Evolutionary conservation across 2,797 vertebrate genomes (phyloP).

Genomic region (Danio kyathit): DNA sequence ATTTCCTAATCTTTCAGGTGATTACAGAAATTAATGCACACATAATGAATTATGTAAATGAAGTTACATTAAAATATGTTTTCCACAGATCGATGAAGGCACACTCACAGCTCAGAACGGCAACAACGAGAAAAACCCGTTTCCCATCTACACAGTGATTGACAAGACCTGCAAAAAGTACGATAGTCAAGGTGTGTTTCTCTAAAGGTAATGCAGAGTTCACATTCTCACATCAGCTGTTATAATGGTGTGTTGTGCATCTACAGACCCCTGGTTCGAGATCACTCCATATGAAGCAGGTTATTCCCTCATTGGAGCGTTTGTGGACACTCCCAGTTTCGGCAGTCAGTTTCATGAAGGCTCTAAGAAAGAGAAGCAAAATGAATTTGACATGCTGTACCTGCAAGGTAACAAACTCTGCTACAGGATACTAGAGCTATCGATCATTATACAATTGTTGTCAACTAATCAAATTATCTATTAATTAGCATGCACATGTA

Average conservation of each 20-base stretch:
- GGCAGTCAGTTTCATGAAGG: slow-evolving; percentile 21
- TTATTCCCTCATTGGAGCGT: slow-evolving; percentile 6
- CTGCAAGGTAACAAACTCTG: slow-evolving; percentile 39
- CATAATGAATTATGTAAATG: too few species aligned
- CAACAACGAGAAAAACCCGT: slow-evolving; percentile 12
- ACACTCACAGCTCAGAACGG: neutral
- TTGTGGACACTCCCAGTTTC: neutral
- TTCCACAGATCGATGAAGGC: slow-evolving; percentile 14
- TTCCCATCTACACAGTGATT: slow-evolving; percentile 30
- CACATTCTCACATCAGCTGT: neutral
- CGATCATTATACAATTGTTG: too few species aligned
- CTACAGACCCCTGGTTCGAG: slow-evolving; percentile 21
- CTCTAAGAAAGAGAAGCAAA: neutral
- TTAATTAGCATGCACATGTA: too few species aligned
- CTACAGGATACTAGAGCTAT: too few species aligned
- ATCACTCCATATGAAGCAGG: too few species aligned
- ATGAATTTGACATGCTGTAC: slow-evolving; percentile 37
- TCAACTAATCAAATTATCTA: too few species aligned
- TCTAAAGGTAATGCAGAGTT: too few species aligned
- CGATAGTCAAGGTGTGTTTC: neutral
- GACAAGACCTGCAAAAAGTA: slow-evolving; percentile 9
- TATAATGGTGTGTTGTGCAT: neutral
- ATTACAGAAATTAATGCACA: neutral
- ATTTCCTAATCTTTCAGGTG: too few species aligned
- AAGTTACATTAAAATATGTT: neutral